Evolutionary conservation across 2,113 vertebrate genomes (phyloP).

Genomic region (Gopherus evgoodei): DNA sequence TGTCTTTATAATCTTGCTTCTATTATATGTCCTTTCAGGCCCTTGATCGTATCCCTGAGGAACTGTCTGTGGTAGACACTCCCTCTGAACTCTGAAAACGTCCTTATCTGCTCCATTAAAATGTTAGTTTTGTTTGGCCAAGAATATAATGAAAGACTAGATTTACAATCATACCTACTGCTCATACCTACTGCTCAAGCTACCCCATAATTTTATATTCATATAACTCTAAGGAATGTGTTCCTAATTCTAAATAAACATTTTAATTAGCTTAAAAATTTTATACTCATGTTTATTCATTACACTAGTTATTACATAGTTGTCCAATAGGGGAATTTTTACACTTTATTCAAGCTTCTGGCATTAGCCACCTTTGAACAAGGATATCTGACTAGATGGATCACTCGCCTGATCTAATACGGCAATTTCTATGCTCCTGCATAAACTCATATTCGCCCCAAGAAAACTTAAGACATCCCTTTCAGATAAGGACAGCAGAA

Average conservation of each 20-base stretch:
- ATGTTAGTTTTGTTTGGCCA: not conserved
- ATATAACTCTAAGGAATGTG: not conserved
- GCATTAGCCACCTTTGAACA: not conserved
- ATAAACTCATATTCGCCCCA: not conserved
- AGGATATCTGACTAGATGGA: not conserved
- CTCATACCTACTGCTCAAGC: not conserved
- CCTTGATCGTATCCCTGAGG: not conserved
- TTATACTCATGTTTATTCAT: not conserved
- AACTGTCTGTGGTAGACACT: not conserved
- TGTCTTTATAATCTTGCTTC: not conserved
- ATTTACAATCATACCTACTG: not conserved
- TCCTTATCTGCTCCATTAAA: not conserved
- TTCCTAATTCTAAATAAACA: not conserved
- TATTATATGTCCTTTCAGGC: not conserved
- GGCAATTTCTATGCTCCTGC: not conserved
- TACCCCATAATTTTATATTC: not conserved
- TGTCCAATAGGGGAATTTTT: not conserved
- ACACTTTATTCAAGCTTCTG: not conserved
- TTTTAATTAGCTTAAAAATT: not conserved
- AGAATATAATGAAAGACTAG: not conserved
- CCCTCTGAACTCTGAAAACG: not conserved
- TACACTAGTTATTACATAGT: not conserved
- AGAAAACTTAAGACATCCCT: not conserved
- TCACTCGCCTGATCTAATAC: slow-evolving; percentile 15
- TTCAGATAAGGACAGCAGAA: slow-evolving; percentile 44